These are phyloP conservation scores for Andrena trimmerana DNA, from an alignment of 2,888 invertebrate genomes.

Conservation along the genomic window DNA sequence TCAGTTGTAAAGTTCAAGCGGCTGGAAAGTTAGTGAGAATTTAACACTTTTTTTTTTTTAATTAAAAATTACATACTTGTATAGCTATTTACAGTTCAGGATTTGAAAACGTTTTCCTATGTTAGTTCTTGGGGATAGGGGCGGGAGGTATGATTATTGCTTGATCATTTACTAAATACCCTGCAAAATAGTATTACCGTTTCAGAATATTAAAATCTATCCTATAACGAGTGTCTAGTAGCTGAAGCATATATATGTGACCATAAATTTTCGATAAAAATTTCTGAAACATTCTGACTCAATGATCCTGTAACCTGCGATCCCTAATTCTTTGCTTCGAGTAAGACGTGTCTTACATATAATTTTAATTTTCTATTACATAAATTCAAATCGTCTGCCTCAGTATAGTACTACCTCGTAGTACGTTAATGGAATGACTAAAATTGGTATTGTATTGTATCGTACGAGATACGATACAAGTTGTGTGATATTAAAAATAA, in stretches of 20 bases:
- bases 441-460: slow-evolving; percentile 63
- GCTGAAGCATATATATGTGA: slow-evolving; percentile 44
- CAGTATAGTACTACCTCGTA: slow-evolving; percentile 58
- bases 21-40: too few relatives aligned
- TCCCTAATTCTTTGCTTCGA: slow-evolving; percentile 39
- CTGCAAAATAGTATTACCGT: background rate
- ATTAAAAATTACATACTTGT: too few relatives aligned
- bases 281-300: slow-evolving; percentile 39
- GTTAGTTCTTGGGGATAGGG: too few relatives aligned
- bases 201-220: slow-evolving; percentile 12
- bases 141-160: too few relatives aligned
- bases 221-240: slow-evolving; percentile 1
- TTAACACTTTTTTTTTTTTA: too few relatives aligned
- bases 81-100: too few relatives aligned
- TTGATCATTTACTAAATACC: background rate
- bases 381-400: slow-evolving; percentile 63
- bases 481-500: slow-evolving; percentile 75
- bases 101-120: too few relatives aligned
- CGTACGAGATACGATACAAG: slow-evolving; percentile 65
- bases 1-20: too few relatives aligned
- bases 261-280: slow-evolving; percentile 19
- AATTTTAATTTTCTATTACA: slow-evolving; percentile 33
- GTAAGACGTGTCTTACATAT: slow-evolving; percentile 30
- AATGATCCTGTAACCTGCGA: slow-evolving; percentile 34
- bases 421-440: slow-evolving; percentile 51